Percentiles rank a stretch among this genome's conserved stretches.
phyloP scores from a whole-genome alignment of 2,888 invertebrate genomes.

The Caenorhabditis uteleia region DNA sequence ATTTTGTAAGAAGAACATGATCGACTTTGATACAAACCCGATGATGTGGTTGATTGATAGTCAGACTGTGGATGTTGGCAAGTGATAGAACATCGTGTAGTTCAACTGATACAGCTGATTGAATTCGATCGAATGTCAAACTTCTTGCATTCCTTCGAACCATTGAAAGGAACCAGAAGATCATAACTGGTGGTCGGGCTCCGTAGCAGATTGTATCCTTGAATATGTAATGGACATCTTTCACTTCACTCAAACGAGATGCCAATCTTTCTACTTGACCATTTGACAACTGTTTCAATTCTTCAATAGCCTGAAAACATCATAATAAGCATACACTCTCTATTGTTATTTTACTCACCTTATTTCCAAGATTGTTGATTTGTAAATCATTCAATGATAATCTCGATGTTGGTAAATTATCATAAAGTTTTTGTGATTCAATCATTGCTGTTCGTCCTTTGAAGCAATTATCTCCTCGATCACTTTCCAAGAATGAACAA shows the following conservation, averaged over 20 bases:
- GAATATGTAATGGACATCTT: conserved; percentile 27
- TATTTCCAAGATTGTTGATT: background rate
- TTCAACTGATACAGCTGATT: conserved; percentile 13
- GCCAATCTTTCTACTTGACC: conserved; percentile 33
- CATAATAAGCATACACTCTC: no score
- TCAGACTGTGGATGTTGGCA: conserved; percentile 19
- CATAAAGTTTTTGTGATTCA: background rate
- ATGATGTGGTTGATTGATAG: conserved; percentile 25
- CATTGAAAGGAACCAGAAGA: conserved; percentile 34
- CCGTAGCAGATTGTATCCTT: conserved; percentile 33
- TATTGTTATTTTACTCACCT: conserved; percentile 5
- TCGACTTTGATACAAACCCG: conserved; percentile 14
- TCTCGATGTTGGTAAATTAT: conserved; percentile 1
- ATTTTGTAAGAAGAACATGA: conserved; percentile 6
- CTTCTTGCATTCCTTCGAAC: no score
- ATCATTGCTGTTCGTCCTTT: conserved; percentile 1
- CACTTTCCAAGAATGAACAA: conserved; percentile 37
- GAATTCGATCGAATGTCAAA: conserved; percentile 35
- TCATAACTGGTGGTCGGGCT: conserved; percentile 25
- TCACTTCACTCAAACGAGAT: conserved; percentile 4
- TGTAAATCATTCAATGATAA: background rate
- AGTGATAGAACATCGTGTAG: conserved; percentile 25
- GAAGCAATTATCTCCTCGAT: conserved; percentile 1
- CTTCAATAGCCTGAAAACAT: no score
- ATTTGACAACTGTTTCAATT: conserved; percentile 11